Conservation (phyloP, 2,113 vertebrate species). For the Phoxinus phoxinus region DNA sequence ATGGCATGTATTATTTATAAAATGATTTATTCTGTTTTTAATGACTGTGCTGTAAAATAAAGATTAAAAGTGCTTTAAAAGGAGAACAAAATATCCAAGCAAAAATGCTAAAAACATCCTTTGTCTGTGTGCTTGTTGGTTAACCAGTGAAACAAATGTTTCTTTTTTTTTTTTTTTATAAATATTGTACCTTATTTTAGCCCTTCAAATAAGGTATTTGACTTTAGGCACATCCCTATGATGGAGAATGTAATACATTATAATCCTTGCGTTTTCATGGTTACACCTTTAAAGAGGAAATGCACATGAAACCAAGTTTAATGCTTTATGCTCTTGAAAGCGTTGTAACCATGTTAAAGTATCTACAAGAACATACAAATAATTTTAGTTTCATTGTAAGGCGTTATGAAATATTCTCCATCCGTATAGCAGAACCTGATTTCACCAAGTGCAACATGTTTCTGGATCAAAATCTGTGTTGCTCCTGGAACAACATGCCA, state of each 20-base stretch:
- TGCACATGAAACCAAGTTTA: not conserved
- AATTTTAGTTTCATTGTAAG: not conserved
- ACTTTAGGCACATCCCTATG: not conserved
- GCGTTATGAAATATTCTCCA: not conserved
- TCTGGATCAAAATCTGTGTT: too few relatives aligned
- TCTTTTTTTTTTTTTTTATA: too few relatives aligned
- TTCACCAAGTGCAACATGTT: too few relatives aligned
- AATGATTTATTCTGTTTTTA: not conserved
- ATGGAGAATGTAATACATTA: not conserved
- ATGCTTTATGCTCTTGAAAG: not conserved
- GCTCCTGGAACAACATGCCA: too few relatives aligned
- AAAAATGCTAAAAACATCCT: not conserved
- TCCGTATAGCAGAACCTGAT: not conserved
- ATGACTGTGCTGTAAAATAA: not conserved
- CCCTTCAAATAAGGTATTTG: not conserved
- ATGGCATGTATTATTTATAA: not conserved
- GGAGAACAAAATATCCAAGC: not conserved
- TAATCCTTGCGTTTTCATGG: not conserved
- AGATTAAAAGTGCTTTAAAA: not conserved
- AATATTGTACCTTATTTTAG: not conserved
- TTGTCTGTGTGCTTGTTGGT: not conserved
- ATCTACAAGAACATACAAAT: not conserved
- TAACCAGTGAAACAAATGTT: not conserved
- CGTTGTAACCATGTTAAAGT: not conserved
- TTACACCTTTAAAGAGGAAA: not conserved